Base-by-base conservation (phyloP, 2,888 invertebrate species). In the Chymomyza procnemis region DNA sequence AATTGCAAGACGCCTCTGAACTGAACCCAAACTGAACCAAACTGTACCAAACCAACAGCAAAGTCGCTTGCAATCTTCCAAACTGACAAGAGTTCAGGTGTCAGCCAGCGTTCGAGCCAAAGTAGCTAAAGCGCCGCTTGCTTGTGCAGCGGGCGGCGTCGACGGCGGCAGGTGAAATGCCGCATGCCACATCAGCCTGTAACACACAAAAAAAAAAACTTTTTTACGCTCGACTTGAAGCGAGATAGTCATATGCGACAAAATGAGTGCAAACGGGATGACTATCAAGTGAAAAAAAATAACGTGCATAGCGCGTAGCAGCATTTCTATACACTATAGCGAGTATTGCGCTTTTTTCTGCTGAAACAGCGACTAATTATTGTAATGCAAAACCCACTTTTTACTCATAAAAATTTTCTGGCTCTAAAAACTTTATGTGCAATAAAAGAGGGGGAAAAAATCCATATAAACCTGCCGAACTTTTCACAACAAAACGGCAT, bases 1-100 rank as follows among this genome's bases (percentile, higher is more conserved):
- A 68, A 73, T 73, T 73, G 73, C 73, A 73, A 60, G 54, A 2
- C 4, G 34, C 1, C 34, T 41, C 34, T 30, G 30, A 47, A 16
- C 47, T 8, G 16, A 47, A 47, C n/a, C 3, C n/a, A n/a, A 47
- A 47, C 47, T 47, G 47, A 47, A 47, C 16, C 16, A 16, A 47
- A 47, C 47, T 47, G 16, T 14, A 47, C 47, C 26, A 9, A 50
- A 18, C 50, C 14, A 50, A 4, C 50, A 30, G 16, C 56, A 34
- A 26, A 22, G 30, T 56, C 56, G 56, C 56, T 14, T 56, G 56
- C 56, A 56, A 34, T 56, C 56, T 30, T 3, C 56, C 22, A 22
- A 56, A 22, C 22, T 26, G 54, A 30, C 56, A 30, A n/a, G 19
- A 56, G 26, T 26, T 56, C 56, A 56, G 56, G 56, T 56, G 56